These are phyloP conservation scores for Scaptodrosophila lebanonensis DNA, from an alignment of 1,140 invertebrate species.

Conservation along the genomic window DNA sequence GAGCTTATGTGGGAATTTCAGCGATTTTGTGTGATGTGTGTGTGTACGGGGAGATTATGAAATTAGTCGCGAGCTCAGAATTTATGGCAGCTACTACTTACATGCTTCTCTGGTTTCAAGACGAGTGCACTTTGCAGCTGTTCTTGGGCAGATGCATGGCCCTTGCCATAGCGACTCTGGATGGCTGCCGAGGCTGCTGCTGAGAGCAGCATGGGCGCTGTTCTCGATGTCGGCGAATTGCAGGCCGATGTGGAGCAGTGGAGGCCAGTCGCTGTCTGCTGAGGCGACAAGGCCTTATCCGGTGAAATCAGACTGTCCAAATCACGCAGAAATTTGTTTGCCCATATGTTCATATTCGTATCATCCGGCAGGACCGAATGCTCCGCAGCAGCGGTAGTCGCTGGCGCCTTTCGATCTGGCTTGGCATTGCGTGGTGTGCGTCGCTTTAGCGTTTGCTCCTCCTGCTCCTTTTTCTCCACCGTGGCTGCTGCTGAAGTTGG, in stretches of 20 bases:
- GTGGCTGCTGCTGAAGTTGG: conserved; percentile 8
- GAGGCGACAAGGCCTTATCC: conserved; percentile 56
- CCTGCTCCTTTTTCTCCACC: not conserved
- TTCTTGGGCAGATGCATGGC: conserved; percentile 22
- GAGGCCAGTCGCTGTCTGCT: conserved; percentile 37
- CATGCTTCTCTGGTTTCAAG: conserved; percentile 76
- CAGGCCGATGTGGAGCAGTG: conserved; percentile 20
- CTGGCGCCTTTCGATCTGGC: too few relatives aligned
- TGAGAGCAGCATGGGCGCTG: conserved; percentile 63
- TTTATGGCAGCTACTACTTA: conserved; percentile 58
- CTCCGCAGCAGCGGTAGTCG: not conserved
- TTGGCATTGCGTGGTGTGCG: too few relatives aligned
- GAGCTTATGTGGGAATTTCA: conserved; percentile 44
- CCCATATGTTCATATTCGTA: conserved; percentile 76
- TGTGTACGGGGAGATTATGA: conserved; percentile 44
- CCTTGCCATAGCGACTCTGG: conserved; percentile 60
- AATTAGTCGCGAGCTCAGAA: conserved; percentile 40
- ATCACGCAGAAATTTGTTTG: conserved; percentile 74
- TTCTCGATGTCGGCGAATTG: conserved; percentile 59
- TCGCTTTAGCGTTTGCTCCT: not conserved
- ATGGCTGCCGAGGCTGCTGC: conserved; percentile 63
- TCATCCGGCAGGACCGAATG: conserved; percentile 38
- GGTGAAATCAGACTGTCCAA: conserved; percentile 74
- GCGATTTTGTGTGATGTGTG: conserved; percentile 26
- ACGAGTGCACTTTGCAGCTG: conserved; percentile 62